Conservation (phyloP, 2,888 invertebrate species). For the Cremastinae sp. region DNA sequence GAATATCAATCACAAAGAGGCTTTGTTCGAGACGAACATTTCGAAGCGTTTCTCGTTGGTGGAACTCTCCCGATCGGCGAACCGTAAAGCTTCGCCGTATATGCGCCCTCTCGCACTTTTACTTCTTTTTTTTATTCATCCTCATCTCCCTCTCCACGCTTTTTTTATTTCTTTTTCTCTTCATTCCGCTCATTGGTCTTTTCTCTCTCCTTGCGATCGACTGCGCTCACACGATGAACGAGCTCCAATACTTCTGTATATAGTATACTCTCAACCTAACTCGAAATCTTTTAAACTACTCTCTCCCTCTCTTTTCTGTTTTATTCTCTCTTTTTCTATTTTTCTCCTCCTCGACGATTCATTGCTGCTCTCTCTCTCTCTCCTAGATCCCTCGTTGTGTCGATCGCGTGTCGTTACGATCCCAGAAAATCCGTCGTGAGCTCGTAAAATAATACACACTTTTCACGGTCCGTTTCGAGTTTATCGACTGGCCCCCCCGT, state of each 20-base stretch:
- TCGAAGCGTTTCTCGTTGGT: constrained; percentile 40
- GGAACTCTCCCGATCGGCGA: constrained; percentile 55
- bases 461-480: constrained; percentile 1
- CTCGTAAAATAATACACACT: constrained; percentile 19
- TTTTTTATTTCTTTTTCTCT: constrained; percentile 9
- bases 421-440: not conserved
- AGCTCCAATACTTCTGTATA: constrained; percentile 40
- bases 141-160: not conserved
- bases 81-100: constrained; percentile 32
- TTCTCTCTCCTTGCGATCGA: constrained; percentile 9
- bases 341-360: constrained; percentile 1
- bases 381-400: constrained; percentile 8
- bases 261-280: constrained; percentile 50
- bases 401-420: not conserved
- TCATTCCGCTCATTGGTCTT: constrained; percentile 23
- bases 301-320: constrained; percentile 3
- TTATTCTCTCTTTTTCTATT: not conserved
- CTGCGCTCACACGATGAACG: constrained; percentile 14
- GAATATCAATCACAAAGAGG: constrained; percentile 52
- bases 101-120: constrained; percentile 16
- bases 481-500: not conserved
- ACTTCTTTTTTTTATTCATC: constrained; percentile 5
- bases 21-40: constrained; percentile 56
- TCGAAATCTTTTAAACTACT: not conserved
- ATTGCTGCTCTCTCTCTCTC: not conserved